Evolutionary conservation across 2,797 vertebrate genomes (phyloP).

Genomic region (Megalops cyprinoides): DNA sequence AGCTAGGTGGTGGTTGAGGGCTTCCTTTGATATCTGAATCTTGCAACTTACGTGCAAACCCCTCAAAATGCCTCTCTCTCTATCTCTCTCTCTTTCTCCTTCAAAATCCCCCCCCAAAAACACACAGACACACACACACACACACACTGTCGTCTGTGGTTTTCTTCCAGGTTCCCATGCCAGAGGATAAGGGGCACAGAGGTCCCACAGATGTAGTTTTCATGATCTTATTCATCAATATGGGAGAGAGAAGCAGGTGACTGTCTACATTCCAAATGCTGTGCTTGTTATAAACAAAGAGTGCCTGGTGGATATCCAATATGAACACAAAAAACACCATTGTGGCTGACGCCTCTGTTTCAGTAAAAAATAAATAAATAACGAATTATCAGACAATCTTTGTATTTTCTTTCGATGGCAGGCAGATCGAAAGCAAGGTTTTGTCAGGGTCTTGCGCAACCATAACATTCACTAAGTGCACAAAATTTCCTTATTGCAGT

Average conservation of each 20-base stretch:
- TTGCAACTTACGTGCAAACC: too few species aligned
- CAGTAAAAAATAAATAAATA: neutral
- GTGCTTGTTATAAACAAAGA: neutral
- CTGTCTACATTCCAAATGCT: neutral
- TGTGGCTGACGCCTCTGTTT: neutral
- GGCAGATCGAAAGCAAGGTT: neutral
- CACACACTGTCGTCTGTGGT: too few species aligned
- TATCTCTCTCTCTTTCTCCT: too few species aligned
- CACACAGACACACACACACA: slow-evolving; percentile 59
- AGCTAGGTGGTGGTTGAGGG: neutral
- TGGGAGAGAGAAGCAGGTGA: neutral
- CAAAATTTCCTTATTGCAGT: slow-evolving; percentile 8
- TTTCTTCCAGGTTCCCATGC: too few species aligned
- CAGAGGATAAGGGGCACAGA: too few species aligned
- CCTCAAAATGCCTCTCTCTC: slow-evolving; percentile 60
- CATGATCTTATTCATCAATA: neutral
- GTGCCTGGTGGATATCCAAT: neutral
- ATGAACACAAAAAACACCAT: neutral
- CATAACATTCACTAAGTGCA: neutral
- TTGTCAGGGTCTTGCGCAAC: neutral
- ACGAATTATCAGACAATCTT: too few species aligned
- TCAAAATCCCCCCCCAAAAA: slow-evolving; percentile 65
- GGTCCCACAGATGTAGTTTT: too few species aligned
- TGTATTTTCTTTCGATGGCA: neutral
- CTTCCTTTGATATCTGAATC: neutral